These are phyloP conservation scores for Apeltes quadracus DNA, from an alignment of 2,113 vertebrate species.

Conservation along the genomic window DNA sequence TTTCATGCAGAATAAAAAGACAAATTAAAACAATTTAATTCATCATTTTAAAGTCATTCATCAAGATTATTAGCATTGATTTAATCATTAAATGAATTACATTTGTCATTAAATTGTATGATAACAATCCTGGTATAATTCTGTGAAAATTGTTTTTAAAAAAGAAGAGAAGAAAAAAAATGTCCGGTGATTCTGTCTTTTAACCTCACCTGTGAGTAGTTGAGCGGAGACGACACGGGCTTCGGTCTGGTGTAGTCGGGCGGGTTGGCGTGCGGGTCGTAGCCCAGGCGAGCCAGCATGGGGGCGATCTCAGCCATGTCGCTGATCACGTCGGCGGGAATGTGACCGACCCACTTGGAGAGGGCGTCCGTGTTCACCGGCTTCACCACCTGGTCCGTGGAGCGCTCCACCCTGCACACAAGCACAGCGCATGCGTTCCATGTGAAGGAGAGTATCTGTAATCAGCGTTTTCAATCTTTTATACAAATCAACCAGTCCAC, in stretches of 20 bases:
- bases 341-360: slow-evolving; percentile 92
- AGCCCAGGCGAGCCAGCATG: slow-evolving; percentile 93
- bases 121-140: background rate
- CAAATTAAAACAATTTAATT: background rate
- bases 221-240: slow-evolving; percentile 50
- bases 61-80: background rate
- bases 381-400: slow-evolving; percentile 96
- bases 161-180: background rate
- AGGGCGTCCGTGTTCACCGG: slow-evolving; percentile 93
- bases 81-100: background rate
- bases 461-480: too few relatives aligned
- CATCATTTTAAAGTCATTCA: background rate
- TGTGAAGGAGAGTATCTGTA: too few relatives aligned
- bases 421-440: background rate
- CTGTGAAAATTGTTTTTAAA: background rate
- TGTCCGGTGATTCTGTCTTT: background rate
- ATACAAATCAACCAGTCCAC: background rate
- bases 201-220: slow-evolving; percentile 55
- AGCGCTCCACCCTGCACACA: slow-evolving; percentile 88
- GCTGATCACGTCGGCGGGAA: slow-evolving; percentile 88
- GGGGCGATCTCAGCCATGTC: slow-evolving; percentile 95
- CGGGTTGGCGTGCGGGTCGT: slow-evolving; percentile 91
- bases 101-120: background rate
- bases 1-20: too few relatives aligned
- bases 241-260: slow-evolving; percentile 88